Base-by-base conservation (phyloP, 37 sponge, comb jelly and placozoan species). In the Oscarella lobularis region DNA sequence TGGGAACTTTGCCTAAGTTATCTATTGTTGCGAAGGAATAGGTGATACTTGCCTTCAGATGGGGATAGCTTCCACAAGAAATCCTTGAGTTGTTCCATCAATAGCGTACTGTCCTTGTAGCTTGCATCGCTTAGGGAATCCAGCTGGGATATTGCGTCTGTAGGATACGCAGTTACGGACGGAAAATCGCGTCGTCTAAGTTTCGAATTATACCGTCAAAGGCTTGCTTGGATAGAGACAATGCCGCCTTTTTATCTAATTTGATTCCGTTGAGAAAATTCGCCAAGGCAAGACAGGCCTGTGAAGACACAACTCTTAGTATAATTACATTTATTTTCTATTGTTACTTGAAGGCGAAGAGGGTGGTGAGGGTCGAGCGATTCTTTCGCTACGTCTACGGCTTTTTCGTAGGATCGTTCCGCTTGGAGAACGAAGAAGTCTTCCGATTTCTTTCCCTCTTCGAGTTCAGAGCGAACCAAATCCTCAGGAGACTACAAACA, bases 341-440 rank as follows among this genome's bases (percentile, higher is more conserved):
- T 48, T 20, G 6, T n/a, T 76, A 85, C 85, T 81, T 80, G 32
- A 35, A 81, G 60, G 37, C 81, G 68, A 3, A n/a, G 34, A 0
- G 81, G 66, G 41, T 76, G 75, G 41, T 76, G 33, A 0, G 75
- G 41, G 2, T 41, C 75, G 1, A 85, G 75, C 1, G 55, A 66
- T 33, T 0, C 33, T 33, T 72, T 75, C 14, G 82, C 67, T 2
- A 35, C 40, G 4, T 37, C 81, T 73, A 67, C 66, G 0, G 75
- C 65, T 14, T 79, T 3, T 2, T 38, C 0, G 48, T 41, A 84
- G 36, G 36, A 14, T 5, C 38, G 27, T 38, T 75, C 76, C 4
- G 75, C 60, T 20, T 48, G 60, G 14, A 48, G 20, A 20, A 48
- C 60, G 20, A 20, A 48, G 60, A 48, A 48, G 60, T 48, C 60